Evolutionary conservation across 2,888 invertebrate species (phyloP).

Genomic region (Taenaris catops): DNA sequence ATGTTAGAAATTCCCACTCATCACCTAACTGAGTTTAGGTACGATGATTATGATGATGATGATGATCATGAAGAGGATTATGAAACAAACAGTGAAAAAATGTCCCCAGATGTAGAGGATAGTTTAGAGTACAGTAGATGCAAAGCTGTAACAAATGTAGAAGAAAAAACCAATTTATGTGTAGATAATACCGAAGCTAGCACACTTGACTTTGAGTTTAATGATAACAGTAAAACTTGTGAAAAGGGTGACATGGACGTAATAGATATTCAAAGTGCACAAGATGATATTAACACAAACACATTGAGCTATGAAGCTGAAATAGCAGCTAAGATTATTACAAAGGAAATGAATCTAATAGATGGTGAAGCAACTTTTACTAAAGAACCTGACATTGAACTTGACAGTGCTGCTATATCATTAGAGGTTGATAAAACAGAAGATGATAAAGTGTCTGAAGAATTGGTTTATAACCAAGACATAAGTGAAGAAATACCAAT

Average conservation of each 20-base stretch:
- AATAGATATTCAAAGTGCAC: conserved; percentile 2
- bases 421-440: not conserved
- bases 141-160: not conserved
- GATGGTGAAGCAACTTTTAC: not conserved
- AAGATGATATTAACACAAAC: not conserved
- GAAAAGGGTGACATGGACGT: no score
- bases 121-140: no score
- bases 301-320: conserved; percentile 10
- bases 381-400: not conserved
- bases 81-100: conserved; percentile 11
- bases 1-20: conserved; percentile 65
- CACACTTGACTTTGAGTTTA: no score
- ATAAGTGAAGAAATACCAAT: not conserved
- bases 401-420: no score
- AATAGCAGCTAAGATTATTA: conserved; percentile 14
- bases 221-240: no score
- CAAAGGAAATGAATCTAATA: conserved; percentile 12
- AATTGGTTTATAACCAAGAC: no score
- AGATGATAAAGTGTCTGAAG: not conserved
- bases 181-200: not conserved
- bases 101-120: conserved; percentile 27
- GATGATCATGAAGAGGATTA: conserved; percentile 35
- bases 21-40: conserved; percentile 37
- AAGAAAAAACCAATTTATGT: not conserved
- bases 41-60: conserved; percentile 39